Conservation (phyloP, 2,113 vertebrate genomes). For the Festucalex cinctus region DNA sequence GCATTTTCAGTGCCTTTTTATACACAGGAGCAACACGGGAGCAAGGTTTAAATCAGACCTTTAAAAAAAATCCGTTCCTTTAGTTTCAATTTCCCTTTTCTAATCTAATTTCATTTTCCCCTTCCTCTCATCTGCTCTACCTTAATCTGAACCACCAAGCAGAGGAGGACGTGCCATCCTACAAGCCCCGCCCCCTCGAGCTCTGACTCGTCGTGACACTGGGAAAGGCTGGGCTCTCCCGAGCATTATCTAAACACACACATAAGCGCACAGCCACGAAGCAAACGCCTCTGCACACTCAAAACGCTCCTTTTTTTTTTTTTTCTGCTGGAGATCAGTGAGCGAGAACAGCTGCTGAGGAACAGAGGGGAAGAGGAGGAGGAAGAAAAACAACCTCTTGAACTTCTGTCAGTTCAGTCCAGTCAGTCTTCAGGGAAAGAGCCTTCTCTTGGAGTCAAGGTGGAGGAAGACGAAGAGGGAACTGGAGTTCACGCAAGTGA, state of each 20-base stretch:
- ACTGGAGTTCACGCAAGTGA: conserved; percentile 75
- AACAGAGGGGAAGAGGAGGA: conserved; percentile 23
- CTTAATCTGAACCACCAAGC: conserved; percentile 11
- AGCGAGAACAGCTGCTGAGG: conserved; percentile 55
- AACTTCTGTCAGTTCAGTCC: conserved; percentile 29
- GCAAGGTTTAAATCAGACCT: too few relatives aligned
- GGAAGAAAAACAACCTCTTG: conserved; percentile 25
- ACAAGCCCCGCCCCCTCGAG: conserved; percentile 51
- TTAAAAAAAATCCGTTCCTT: too few relatives aligned
- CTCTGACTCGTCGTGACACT: conserved; percentile 69
- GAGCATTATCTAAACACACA: conserved; percentile 66
- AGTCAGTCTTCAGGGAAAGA: conserved; percentile 33
- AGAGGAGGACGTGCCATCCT: conserved; percentile 39
- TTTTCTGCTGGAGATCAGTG: conserved; percentile 60
- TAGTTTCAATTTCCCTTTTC: background rate
- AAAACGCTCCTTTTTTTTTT: conserved; percentile 61
- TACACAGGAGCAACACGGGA: too few relatives aligned
- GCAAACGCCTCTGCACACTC: conserved; percentile 49
- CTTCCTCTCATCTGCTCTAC: background rate
- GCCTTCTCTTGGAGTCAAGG: conserved; percentile 39
- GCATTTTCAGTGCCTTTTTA: too few relatives aligned
- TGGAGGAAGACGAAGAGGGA: conserved; percentile 23
- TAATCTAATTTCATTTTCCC: background rate
- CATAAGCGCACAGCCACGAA: conserved; percentile 29
- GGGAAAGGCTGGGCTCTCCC: conserved; percentile 69